Conservation (phyloP, 2,797 vertebrate genomes). For the Syngnathus acus region DNA sequence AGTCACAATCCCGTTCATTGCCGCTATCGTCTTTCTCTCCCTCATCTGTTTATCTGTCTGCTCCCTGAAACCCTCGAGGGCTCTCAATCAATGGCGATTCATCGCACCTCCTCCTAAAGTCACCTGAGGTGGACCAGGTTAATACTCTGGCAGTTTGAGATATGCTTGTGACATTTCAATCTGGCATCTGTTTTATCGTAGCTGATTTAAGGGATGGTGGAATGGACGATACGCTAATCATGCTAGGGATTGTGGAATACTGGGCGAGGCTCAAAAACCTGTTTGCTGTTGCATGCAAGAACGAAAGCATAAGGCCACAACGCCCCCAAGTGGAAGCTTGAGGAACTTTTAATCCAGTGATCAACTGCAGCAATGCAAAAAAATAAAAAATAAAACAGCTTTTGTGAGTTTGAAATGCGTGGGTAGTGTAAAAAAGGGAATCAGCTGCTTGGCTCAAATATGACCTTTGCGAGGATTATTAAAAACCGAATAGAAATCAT, state of each 20-base stretch:
- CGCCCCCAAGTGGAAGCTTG: slow-evolving; percentile 65
- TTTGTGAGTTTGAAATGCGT: slow-evolving; percentile 2
- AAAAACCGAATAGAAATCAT: slow-evolving; percentile 7
- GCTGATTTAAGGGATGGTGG: slow-evolving; percentile 61
- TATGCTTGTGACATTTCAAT: slow-evolving; percentile 78
- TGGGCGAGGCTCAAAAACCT: slow-evolving; percentile 23
- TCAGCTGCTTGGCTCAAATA: background rate
- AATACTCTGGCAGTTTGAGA: slow-evolving; percentile 78
- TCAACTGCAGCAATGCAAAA: slow-evolving; percentile 47
- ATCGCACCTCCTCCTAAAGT: slow-evolving; percentile 28
- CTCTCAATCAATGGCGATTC: slow-evolving; percentile 67
- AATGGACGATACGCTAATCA: slow-evolving; percentile 32
- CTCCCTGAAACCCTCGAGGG: slow-evolving; percentile 45
- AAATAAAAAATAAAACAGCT: slow-evolving; percentile 20
- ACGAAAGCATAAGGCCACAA: slow-evolving; percentile 51
- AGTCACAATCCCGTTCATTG: no score
- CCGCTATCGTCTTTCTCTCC: background rate
- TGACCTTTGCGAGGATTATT: slow-evolving; percentile 25
- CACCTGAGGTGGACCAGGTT: slow-evolving; percentile 69
- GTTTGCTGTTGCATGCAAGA: slow-evolving; percentile 35
- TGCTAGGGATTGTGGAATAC: slow-evolving; percentile 3
- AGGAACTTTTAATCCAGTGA: slow-evolving; percentile 28
- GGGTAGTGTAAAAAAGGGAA: background rate
- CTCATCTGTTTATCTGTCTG: slow-evolving; percentile 35
- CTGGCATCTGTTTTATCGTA: slow-evolving; percentile 69